Percentiles rank a stretch among this genome's conserved stretches.
These are phyloP conservation scores for Phalacrocorax pelagicus DNA, from an alignment of 2,113 vertebrate species.

Conservation along the genomic window DNA sequence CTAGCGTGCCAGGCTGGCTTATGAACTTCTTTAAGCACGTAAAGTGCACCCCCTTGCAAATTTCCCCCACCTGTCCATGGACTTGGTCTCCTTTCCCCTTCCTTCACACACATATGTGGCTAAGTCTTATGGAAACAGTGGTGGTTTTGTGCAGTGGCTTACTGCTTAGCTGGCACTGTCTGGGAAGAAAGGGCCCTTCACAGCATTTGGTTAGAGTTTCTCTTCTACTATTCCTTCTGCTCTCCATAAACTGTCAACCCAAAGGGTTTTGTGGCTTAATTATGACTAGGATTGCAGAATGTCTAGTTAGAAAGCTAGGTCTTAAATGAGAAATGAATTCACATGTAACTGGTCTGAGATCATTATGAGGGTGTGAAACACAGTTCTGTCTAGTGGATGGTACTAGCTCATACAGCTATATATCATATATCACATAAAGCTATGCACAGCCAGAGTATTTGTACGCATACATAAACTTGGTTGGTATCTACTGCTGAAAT, in stretches of 20 bases:
- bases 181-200: neutral
- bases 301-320: neutral
- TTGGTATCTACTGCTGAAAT: neutral
- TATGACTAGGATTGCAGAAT: neutral
- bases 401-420: neutral
- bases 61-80: neutral
- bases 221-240: neutral
- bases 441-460: neutral
- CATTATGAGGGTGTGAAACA: neutral
- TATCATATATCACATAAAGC: accelerated
- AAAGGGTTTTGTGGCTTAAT: neutral
- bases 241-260: neutral
- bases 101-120: neutral
- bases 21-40: neutral
- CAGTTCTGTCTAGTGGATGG: neutral
- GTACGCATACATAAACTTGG: neutral
- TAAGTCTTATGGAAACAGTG: neutral
- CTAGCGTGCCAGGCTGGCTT: neutral
- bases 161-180: neutral
- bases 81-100: neutral
- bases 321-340: neutral
- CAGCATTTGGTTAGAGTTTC: neutral
- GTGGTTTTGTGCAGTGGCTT: neutral
- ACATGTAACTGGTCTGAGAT: neutral
- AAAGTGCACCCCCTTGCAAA: neutral